Evolutionary conservation across 2,113 vertebrate species (phyloP).

Genomic region (Brachypteracias leptosomus): DNA sequence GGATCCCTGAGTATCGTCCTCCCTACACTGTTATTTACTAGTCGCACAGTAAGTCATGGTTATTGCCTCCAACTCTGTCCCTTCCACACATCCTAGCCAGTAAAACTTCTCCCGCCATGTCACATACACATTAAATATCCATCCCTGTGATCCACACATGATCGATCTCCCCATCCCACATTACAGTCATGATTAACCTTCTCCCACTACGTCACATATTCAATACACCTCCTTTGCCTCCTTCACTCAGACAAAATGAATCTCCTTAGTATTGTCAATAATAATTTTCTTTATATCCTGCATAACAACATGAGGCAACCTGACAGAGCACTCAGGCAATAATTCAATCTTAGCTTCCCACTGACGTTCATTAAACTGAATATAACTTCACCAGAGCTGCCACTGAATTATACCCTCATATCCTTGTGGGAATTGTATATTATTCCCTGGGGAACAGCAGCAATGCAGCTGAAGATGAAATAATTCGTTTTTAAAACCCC

Average conservation of each 20-base stretch:
- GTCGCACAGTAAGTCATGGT: neutral
- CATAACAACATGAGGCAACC: conserved; percentile 54
- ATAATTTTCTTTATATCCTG: conserved; percentile 64
- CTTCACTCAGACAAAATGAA: conserved; percentile 52
- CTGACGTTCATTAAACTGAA: conserved; percentile 54
- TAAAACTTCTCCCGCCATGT: neutral
- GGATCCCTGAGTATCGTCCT: neutral
- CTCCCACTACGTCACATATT: conserved; percentile 50
- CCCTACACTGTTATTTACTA: neutral
- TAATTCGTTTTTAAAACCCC: conserved; percentile 53
- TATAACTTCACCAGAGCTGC: conserved; percentile 57
- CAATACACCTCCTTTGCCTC: conserved; percentile 54
- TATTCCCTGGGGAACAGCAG: conserved; percentile 47
- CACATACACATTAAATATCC: conserved; percentile 25
- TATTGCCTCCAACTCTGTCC: neutral
- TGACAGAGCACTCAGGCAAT: conserved; percentile 52
- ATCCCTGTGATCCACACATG: conserved; percentile 22
- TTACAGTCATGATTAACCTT: conserved; percentile 60
- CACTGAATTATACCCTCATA: conserved; percentile 48
- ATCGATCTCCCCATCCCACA: conserved; percentile 35
- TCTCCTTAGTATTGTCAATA: conserved; percentile 67
- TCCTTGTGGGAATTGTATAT: conserved; percentile 45
- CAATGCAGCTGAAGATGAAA: conserved; percentile 56
- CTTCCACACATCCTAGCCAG: neutral
- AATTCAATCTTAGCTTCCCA: conserved; percentile 66